Base-by-base conservation (phyloP, 2,113 vertebrate species). In the Penelope pileata region DNA sequence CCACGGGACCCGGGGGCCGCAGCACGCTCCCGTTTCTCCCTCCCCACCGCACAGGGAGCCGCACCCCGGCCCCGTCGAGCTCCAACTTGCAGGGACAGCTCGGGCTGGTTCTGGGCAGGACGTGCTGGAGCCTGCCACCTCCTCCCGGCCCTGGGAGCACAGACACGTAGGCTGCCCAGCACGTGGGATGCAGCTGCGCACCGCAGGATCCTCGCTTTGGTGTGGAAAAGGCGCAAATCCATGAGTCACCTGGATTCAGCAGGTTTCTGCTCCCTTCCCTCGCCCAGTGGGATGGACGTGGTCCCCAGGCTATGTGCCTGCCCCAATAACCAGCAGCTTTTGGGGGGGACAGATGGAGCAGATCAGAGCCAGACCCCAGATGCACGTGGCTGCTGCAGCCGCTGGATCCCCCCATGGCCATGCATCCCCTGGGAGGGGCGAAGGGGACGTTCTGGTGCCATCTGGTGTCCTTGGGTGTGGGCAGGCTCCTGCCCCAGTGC, bases 21-120 rank as follows among this genome's bases (percentile, higher is more conserved):
- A 12, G 8, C 5, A 7, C 1, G 27, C 47, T 73, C 36, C 81
- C 0, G 0, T 16, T 54, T 60, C 87, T 77, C 70, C n/a, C 6
- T 66, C 70, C 53, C 63, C 59, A 68, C 58, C 34, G 6, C 26
- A 60, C 2, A 90, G 93, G 94, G 90, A 96, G 94, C 95, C 84
- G 4, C 97, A 30, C 97, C 96, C 93, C 80, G 90, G 91, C 91
- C 88, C 43, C 85, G 67, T 96, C 94, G 26, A 97, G 96, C 94
- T 91, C 56, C 1, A 48, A 93, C 97, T 96, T 95, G 95, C 82
- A 69, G 67, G 67, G 66, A 84, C 73, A 60, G 91, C 80, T 63
- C 17, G 9, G 6, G 51, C 77, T 16, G 78, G 82, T 78, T 83
- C 30, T 16, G 82, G 90, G 84, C 45, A 45, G 67, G 81, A 86